Evolutionary conservation across 2,888 invertebrate species (phyloP).

Genomic region (Clivina fossor): DNA sequence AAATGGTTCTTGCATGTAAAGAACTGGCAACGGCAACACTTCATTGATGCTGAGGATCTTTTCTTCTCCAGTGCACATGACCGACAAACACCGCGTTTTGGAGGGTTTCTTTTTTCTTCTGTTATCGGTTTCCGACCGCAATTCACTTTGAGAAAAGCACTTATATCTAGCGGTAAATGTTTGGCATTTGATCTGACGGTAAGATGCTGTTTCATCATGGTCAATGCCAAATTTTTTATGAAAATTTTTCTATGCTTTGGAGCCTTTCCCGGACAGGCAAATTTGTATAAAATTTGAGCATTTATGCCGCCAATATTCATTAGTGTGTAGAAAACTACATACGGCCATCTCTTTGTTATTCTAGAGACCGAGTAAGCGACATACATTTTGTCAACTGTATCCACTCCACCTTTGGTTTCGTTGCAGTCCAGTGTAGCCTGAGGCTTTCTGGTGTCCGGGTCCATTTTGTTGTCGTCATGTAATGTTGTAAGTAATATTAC

Average conservation of each 20-base stretch:
- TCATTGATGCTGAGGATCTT: constrained; percentile 35
- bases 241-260: constrained; percentile 37
- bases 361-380: no score
- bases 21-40: constrained; percentile 32
- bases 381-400: constrained; percentile 36
- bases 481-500: no score
- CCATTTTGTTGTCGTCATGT: no score
- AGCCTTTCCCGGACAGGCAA: constrained; percentile 33
- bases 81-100: constrained; percentile 33
- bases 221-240: constrained; percentile 37
- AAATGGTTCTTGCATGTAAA: constrained; percentile 35
- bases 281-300: constrained; percentile 36
- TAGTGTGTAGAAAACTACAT: no score
- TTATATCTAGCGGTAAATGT: constrained; percentile 37
- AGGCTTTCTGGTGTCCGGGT: no score
- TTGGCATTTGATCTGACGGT: constrained; percentile 36
- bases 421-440: no score
- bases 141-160: constrained; percentile 35
- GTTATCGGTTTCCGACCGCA: constrained; percentile 28
- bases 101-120: constrained; percentile 18
- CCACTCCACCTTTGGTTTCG: no score
- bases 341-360: no score
- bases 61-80: constrained; percentile 33
- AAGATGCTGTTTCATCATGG: constrained; percentile 38
- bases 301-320: no score